Percentiles rank a stretch among this genome's conserved stretches.
These are phyloP conservation scores for Coccyzus lansbergi DNA, from an alignment of 2,797 vertebrate species.

Conservation along the genomic window DNA sequence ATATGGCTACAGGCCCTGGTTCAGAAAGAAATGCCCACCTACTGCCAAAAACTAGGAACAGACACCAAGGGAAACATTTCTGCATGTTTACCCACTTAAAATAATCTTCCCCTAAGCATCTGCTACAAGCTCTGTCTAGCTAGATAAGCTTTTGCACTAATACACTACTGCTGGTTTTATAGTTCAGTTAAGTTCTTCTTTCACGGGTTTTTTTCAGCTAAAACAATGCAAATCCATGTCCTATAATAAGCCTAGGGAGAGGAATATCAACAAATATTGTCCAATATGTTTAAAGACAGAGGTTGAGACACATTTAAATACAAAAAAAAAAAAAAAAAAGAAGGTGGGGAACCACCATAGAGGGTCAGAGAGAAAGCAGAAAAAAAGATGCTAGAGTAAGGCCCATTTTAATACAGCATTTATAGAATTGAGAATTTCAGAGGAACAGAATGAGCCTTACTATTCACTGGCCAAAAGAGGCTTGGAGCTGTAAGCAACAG, in stretches of 20 bases:
- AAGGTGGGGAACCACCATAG: neutral
- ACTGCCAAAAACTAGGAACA: slow-evolving; percentile 22
- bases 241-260: neutral
- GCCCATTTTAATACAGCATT: neutral
- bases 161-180: neutral
- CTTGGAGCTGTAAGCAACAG: neutral
- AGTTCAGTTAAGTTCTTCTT: neutral
- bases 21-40: slow-evolving; percentile 32
- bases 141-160: neutral
- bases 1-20: slow-evolving; percentile 5
- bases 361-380: neutral
- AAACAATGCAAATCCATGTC: neutral
- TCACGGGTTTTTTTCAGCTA: neutral
- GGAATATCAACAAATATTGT: neutral
- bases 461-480: neutral
- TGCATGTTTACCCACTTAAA: slow-evolving; percentile 25
- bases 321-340: neutral
- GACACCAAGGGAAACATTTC: neutral
- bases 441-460: neutral
- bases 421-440: neutral
- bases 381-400: neutral
- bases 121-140: neutral
- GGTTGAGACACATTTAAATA: neutral
- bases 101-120: slow-evolving; percentile 12
- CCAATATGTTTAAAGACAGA: neutral